Base-by-base conservation (phyloP, 2,888 invertebrate species). In the Brachyptera putata region DNA sequence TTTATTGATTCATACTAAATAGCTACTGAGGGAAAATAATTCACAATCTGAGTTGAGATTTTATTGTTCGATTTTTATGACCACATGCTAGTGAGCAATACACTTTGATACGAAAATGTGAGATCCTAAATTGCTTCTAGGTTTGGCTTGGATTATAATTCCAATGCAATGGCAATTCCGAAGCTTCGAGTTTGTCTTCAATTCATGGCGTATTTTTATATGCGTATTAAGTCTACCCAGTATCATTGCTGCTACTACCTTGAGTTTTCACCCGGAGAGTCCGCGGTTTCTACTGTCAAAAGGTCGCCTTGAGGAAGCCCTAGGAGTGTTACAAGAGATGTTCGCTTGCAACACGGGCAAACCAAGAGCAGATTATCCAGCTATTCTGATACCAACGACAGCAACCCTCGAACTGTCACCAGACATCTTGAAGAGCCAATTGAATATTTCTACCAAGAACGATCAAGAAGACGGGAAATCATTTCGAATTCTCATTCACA, bases 191-290 rank as follows among this genome's bases (percentile, higher is more conserved):
- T 69, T 88, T 61, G 70, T 72, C 0, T 84, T 85, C 69, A 80
- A 84, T 34, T 86, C 90, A 0, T 92, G 92, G 92, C 78, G 91
- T 4, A 70, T 90, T 3, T 82, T 89, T 61, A 74, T 91, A 1
- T 78, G 86, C 0, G 72, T 84, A 0, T 81, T 87, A 61, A 81
- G 84, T 0, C 36, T 87, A 1, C 84, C 91, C 0, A 84, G 84
- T 67, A 68, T 86, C 0, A 53, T 86, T 0, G 81, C 84, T 0
- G 79, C 84, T 0, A 37, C 83, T 0, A 77, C 84, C 13, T 73
- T 86, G 13, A 70, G 74, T 50, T 70, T 78, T 5, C 76, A 85
- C 13, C 89, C 91, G 0, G 92, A 92, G 70, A 91, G 88, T 64
- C 91, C 92, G 0, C 89, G 89, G 73, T 92, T 85, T 71, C 75